Evolutionary conservation across 2,797 vertebrate genomes (phyloP).

Genomic region (Melanotaenia pygmaea): DNA sequence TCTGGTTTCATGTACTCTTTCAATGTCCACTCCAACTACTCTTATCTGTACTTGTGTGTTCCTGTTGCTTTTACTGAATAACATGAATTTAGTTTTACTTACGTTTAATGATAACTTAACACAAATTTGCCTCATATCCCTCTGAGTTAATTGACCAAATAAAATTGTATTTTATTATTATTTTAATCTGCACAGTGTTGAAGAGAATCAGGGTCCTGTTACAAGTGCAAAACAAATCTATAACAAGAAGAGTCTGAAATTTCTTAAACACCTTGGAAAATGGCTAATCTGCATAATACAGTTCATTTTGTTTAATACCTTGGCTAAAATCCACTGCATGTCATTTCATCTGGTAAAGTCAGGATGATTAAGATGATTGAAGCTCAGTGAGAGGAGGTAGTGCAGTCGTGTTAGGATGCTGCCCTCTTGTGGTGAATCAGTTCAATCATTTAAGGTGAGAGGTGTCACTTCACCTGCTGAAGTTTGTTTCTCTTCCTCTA

Average conservation of each 20-base stretch:
- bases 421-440: constrained; percentile 57
- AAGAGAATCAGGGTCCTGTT: background rate
- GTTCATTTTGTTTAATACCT: background rate
- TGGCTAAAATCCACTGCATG: background rate
- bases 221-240: background rate
- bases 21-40: too few species aligned
- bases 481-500: background rate
- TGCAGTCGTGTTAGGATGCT: constrained; percentile 41
- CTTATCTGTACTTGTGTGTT: too few species aligned
- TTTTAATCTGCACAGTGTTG: background rate
- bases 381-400: background rate
- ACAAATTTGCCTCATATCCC: background rate
- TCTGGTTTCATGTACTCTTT: too few species aligned
- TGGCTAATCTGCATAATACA: background rate
- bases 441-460: background rate
- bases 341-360: background rate
- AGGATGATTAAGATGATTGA: background rate
- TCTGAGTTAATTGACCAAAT: background rate
- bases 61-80: too few species aligned
- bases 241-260: too few species aligned
- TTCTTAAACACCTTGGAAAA: too few species aligned
- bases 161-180: background rate
- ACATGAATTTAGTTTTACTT: too few species aligned
- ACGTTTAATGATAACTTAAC: too few species aligned
- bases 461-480: background rate